Evolutionary conservation across 2,113 vertebrate species (phyloP), one percentile per base, ranked within the genome.

Genomic region (Crotalus helleri): DNA sequence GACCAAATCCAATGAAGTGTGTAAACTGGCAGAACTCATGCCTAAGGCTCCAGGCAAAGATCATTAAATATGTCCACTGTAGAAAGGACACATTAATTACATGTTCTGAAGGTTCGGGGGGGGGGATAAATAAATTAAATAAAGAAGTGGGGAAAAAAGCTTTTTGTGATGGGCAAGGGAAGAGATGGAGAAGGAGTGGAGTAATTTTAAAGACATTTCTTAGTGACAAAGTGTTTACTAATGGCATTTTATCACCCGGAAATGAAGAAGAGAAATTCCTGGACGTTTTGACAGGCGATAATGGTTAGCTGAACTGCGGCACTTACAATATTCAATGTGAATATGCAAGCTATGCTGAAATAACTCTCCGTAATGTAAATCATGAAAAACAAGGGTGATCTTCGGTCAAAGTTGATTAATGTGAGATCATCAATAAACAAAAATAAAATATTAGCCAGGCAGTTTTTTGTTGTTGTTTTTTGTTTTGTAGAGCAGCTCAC

Each of bases 391-490:
- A 92, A 90, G 15, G 74, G 13, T 46, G 88, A 93, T 81, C 87
- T 96, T 94, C 92, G 94, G 58, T 91, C 87, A 91, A 95, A 89
- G 87, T 74, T 94, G 93, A 95, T 81, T 57, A 92, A 96, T 88
- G 95, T 89, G 55, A 93, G 33, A 39, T 55, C 88, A 89, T 58
- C n/a, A 57, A 55, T 89, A 55, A 57, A 23, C n/a, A 89, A 58
- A 39, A 85, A 74, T 39, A 93, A 90, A n/a, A 90, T 64, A n/a
- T 93, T 93, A 93, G 92, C 19, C 92, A 23, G 92, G 85, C 55
- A 94, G 44, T 90, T 59, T 24, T 53, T 94, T 94, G 51, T 90
- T 95, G 51, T 94, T 94, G 51, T 90, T 95, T 95, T 39, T 39
- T 39, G 39, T 39, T 39, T 95, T 92, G 95, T 39, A 54, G 61